Evolutionary conservation across 2,797 vertebrate genomes (phyloP).

Genomic region (Coregonus suidteri): DNA sequence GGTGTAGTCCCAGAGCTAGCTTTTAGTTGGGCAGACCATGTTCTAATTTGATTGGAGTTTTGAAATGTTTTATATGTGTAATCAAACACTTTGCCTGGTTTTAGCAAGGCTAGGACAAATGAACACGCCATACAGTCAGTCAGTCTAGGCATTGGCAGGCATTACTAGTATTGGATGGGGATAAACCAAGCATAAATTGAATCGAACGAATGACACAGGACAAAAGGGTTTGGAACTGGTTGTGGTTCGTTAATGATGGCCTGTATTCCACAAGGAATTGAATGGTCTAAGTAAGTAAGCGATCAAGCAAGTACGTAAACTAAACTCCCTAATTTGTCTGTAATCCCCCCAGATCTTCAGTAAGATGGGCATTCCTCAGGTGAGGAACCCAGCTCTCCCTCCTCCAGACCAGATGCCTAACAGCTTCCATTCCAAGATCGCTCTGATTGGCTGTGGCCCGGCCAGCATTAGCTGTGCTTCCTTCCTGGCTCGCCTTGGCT

Average conservation of each 20-base stretch:
- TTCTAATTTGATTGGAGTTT: neutral
- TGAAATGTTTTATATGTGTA: neutral
- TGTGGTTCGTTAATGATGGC: neutral
- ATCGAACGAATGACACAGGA: too few species aligned
- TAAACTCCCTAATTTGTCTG: constrained; percentile 26
- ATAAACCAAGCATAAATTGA: neutral
- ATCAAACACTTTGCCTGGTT: neutral
- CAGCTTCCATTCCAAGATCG: constrained; percentile 83
- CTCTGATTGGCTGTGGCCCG: constrained; percentile 91
- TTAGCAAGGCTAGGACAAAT: too few species aligned
- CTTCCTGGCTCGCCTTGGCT: constrained; percentile 91
- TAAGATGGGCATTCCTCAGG: constrained; percentile 91
- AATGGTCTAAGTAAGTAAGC: too few species aligned
- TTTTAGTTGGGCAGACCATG: neutral
- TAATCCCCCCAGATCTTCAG: constrained; percentile 83
- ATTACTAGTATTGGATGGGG: neutral
- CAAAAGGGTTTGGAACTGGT: neutral
- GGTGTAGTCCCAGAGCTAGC: neutral
- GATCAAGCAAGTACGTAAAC: neutral
- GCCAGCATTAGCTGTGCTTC: constrained; percentile 91
- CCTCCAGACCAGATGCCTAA: constrained; percentile 80
- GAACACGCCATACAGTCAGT: too few species aligned
- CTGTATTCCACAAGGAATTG: too few species aligned
- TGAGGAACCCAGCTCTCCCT: constrained; percentile 83
- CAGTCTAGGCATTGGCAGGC: too few species aligned